These are phyloP conservation scores for Nemapogon koenigi DNA, from an alignment of 2,888 invertebrate genomes.

Conservation along the genomic window DNA sequence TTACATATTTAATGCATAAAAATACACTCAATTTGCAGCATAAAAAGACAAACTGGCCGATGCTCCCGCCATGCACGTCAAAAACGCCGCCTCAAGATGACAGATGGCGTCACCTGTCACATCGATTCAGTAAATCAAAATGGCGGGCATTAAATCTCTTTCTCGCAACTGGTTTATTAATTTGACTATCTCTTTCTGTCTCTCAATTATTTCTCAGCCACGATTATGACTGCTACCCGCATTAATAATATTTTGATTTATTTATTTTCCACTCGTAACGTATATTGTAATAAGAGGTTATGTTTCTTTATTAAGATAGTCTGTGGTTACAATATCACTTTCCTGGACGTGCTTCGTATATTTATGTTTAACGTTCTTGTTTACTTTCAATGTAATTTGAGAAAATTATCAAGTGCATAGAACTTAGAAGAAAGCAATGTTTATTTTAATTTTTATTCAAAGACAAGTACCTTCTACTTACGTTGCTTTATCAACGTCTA, in stretches of 20 bases:
- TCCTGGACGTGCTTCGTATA: neutral
- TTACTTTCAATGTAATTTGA: too few relatives aligned
- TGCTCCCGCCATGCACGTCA: constrained; percentile 17
- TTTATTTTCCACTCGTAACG: constrained; percentile 14
- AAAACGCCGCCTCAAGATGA: constrained; percentile 25
- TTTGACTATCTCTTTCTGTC: constrained; percentile 18
- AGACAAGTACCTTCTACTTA: too few relatives aligned
- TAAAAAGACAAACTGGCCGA: constrained; percentile 1
- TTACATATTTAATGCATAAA: constrained; percentile 17
- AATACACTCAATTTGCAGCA: constrained; percentile 16
- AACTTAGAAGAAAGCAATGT: too few relatives aligned
- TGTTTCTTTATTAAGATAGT: constrained; percentile 1
- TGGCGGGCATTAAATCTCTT: constrained; percentile 19
- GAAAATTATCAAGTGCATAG: too few relatives aligned
- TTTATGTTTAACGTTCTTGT: too few relatives aligned
- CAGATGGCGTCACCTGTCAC: constrained; percentile 32
- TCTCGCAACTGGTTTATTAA: constrained; percentile 1
- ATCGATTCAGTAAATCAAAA: constrained; percentile 34
- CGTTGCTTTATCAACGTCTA: too few relatives aligned
- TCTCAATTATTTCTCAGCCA: neutral
- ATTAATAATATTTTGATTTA: constrained; percentile 40
- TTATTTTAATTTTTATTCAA: too few relatives aligned
- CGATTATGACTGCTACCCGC: constrained; percentile 18
- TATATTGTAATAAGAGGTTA: constrained; percentile 5
- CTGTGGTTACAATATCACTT: constrained; percentile 1